These are phyloP conservation scores for Diadumene lineata DNA, from an alignment of 92 coral and sea anemone genomes.

Conservation along the genomic window DNA sequence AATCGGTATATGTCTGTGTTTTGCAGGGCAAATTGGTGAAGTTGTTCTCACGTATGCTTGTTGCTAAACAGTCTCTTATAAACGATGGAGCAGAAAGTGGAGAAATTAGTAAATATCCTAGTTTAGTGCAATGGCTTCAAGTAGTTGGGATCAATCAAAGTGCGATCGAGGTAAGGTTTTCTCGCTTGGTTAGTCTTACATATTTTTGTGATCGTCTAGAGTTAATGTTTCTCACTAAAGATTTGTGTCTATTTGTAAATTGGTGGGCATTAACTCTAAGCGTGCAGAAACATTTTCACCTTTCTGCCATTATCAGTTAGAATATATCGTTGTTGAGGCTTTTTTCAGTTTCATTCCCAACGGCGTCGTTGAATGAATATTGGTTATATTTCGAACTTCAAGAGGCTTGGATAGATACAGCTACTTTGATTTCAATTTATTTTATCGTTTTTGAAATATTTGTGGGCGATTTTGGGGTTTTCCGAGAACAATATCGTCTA, in stretches of 20 bases:
- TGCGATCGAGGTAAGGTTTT: slow-evolving; percentile 70
- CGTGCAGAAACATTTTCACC: background rate
- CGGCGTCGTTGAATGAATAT: too few relatives aligned
- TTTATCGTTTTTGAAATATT: background rate
- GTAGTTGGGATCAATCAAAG: slow-evolving; percentile 81
- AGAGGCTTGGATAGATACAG: too few relatives aligned
- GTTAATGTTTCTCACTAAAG: background rate
- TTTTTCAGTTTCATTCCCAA: too few relatives aligned
- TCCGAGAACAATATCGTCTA: background rate
- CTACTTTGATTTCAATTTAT: background rate
- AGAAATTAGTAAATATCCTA: slow-evolving; percentile 75
- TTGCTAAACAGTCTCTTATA: slow-evolving; percentile 73
- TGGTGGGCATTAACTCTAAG: background rate
- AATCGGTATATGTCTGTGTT: background rate
- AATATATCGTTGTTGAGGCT: too few relatives aligned
- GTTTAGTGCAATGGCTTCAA: slow-evolving; percentile 84
- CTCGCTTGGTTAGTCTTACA: background rate
- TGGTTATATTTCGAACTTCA: background rate
- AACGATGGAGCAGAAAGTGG: slow-evolving; percentile 50
- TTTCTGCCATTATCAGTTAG: background rate
- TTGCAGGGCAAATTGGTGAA: slow-evolving; percentile 91
- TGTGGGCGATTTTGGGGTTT: background rate
- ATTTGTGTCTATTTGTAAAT: background rate
- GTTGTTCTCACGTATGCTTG: slow-evolving; percentile 87
- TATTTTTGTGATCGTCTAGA: slow-evolving; percentile 5